phyloP scores from a whole-genome alignment of 2,888 invertebrate genomes.

The Drosophila trichaetosa region DNA sequence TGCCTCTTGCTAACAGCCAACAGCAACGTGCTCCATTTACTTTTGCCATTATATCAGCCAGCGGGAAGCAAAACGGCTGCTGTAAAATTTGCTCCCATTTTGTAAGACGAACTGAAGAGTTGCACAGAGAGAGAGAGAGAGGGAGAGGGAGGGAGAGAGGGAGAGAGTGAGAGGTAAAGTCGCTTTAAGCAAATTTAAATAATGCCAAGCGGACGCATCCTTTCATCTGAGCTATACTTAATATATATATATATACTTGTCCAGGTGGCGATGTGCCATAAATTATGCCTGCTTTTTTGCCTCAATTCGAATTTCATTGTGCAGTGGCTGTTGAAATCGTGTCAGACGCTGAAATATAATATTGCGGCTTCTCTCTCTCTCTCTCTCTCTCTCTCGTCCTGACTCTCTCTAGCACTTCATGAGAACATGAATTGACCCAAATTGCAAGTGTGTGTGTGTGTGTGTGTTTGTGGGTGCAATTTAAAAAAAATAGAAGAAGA shows the following conservation, averaged over 20 bases:
- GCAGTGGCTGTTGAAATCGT: conserved; percentile 53
- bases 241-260: conserved; percentile 6
- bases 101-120: conserved; percentile 51
- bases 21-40: conserved; percentile 71
- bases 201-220: conserved; percentile 40
- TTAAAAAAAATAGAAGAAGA: conserved; percentile 6
- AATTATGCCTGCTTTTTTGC: conserved; percentile 78
- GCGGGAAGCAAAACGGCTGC: conserved; percentile 10
- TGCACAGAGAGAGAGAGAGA: neutral
- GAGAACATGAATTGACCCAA: conserved; percentile 62
- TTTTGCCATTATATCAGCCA: conserved; percentile 53
- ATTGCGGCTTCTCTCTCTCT: conserved; percentile 6
- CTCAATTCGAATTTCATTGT: conserved; percentile 70
- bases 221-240: neutral
- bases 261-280: conserved; percentile 72
- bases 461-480: neutral
- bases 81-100: conserved; percentile 47
- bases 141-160: too few relatives aligned
- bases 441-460: conserved; percentile 34
- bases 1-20: conserved; percentile 33
- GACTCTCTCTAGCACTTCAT: conserved; percentile 15
- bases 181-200: conserved; percentile 75
- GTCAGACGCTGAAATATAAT: conserved; percentile 49
- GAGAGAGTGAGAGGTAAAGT: neutral
- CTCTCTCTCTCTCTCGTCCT: neutral